Conservation (phyloP, 2,888 invertebrate genomes). For the Cyclophora punctaria region DNA sequence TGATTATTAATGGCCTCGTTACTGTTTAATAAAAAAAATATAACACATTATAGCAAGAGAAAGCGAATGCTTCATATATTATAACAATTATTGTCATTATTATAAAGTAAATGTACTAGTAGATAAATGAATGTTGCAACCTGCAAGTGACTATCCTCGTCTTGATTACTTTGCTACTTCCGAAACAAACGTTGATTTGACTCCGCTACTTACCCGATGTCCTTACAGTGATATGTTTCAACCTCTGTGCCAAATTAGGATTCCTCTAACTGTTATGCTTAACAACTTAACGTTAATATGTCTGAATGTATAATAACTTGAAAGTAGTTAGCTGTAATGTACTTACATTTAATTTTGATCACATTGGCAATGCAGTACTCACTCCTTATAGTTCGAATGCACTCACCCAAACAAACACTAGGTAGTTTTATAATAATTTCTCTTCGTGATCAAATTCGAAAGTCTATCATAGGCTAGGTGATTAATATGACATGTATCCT, state of each 20-base stretch:
- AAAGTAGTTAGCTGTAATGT: slow-evolving; percentile 67
- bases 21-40: slow-evolving; percentile 13
- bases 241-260: slow-evolving; percentile 67
- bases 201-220: slow-evolving; percentile 1
- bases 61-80: slow-evolving; percentile 9
- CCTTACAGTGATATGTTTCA: slow-evolving; percentile 5
- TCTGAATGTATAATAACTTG: slow-evolving; percentile 55
- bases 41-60: slow-evolving; percentile 10
- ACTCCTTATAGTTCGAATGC: slow-evolving; percentile 68
- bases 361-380: slow-evolving; percentile 57
- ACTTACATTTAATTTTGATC: slow-evolving; percentile 58
- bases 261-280: slow-evolving; percentile 36
- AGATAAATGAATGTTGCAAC: slow-evolving; percentile 23
- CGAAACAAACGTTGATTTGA: slow-evolving; percentile 2
- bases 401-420: slow-evolving; percentile 65
- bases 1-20: slow-evolving; percentile 13
- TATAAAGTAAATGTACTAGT: slow-evolving; percentile 19
- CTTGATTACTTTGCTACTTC: slow-evolving; percentile 11
- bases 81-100: slow-evolving; percentile 12
- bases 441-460: slow-evolving; percentile 72
- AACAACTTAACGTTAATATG: slow-evolving; percentile 45
- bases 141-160: slow-evolving; percentile 24
- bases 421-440: slow-evolving; percentile 73
- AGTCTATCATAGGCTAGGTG: slow-evolving; percentile 74
- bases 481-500: slow-evolving; percentile 64